Conservation (phyloP, 2,888 invertebrate species). For the Orchesella flavescens region DNA sequence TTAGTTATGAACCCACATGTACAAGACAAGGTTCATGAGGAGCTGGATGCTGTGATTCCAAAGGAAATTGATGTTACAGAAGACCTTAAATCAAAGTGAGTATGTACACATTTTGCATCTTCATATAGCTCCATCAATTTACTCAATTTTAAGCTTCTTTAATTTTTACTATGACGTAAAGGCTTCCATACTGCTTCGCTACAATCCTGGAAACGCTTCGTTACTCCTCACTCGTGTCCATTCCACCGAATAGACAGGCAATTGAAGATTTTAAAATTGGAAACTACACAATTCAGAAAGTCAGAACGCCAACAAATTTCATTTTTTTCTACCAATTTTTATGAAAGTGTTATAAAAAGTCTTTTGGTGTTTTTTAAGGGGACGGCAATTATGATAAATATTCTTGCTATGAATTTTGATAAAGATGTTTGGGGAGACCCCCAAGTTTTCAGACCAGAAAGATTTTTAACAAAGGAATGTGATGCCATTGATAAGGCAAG, state of each 20-base stretch:
- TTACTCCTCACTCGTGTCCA: not conserved
- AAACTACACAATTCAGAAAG: not conserved
- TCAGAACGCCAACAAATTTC: not conserved
- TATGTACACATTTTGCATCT: not conserved
- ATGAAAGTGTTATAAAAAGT: no score
- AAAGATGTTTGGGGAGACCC: not conserved
- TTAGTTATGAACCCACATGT: slow-evolving; percentile 18
- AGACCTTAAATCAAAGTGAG: not conserved
- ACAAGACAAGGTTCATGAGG: slow-evolving; percentile 18
- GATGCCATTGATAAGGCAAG: not conserved
- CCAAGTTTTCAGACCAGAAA: not conserved
- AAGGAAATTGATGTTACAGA: not conserved
- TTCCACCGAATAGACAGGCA: not conserved
- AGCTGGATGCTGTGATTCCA: not conserved
- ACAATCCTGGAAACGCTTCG: not conserved
- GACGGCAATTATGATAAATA: no score
- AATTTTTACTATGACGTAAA: not conserved
- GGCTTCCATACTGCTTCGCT: not conserved
- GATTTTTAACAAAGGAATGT: slow-evolving; percentile 3
- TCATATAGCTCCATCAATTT: no score
- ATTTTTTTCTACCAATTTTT: no score
- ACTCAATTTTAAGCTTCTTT: not conserved
- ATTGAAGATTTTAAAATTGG: not conserved
- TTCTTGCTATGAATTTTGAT: not conserved
- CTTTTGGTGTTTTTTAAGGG: no score